Base-by-base conservation (phyloP, 2,888 invertebrate species). In the Hypercompe scribonia region DNA sequence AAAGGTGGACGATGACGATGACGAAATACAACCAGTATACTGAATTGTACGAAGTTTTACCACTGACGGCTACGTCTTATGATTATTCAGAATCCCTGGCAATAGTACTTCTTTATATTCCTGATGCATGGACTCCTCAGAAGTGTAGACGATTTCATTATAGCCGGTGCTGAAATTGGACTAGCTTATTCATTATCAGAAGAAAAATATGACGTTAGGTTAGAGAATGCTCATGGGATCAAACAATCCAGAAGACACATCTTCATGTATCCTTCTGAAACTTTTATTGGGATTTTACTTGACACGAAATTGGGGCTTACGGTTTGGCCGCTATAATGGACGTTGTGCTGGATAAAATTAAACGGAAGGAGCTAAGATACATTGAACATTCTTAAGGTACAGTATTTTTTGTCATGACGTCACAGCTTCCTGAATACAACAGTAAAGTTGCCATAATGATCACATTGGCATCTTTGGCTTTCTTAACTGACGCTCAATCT, bases 251-350 rank as follows among this genome's bases (percentile, higher is more conserved):
- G 96, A 10, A 91, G 88, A 8, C 97, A 98, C 85, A 81, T 86
- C 0, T 83, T 87, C 0, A 78, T 93, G 84, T 78, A 90, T 0
- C 90, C 95, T 0, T 85, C 84, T 0, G 90, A 96, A 15, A 81
- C 89, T 0, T 84, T 89, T 97, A 96, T 85, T 97, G 97, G 97
- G 92, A 96, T 69, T 97, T 97, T 80, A 97, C 97, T 66, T 99
- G 97, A 97, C 97, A 99, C 88, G 97, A 98, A 88, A 98, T 98
- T 87, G 98, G 97, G 0, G 88, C 93, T 31, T 96, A 95, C 83
- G 99, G 99, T 90, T 86, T 99, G 3, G 98, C 99, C 5, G 97
- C 97, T 0, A 97, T 97, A 94, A 97, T 99, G 46, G 97, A 99
- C 86, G 96, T 97, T 85, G 94, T 97, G 0, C 87, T 97, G 0